Percentiles rank a stretch among this genome's conserved stretches.
Evolutionary conservation across 2,888 invertebrate genomes (phyloP).

Genomic region (Cerastis leucographa): DNA sequence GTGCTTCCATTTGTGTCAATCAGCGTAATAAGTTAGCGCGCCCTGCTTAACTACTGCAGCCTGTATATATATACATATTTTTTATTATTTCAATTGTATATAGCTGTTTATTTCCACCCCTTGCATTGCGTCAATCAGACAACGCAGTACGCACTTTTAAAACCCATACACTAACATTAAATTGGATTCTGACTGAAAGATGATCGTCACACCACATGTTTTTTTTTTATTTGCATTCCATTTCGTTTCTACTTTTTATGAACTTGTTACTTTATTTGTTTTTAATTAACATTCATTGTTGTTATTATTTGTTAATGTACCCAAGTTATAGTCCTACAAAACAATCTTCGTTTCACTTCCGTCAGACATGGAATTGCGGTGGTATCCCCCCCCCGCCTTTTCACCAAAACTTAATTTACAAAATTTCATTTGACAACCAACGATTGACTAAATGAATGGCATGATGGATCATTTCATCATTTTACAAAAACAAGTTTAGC

Average conservation of each 20-base stretch:
- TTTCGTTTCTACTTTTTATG: not conserved
- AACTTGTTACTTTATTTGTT: not conserved
- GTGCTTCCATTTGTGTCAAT: conserved; percentile 46
- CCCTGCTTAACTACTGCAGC: not conserved
- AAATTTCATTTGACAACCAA: no score
- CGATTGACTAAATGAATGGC: no score
- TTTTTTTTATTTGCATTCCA: not conserved
- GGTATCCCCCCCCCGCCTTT: no score
- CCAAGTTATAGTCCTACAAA: not conserved
- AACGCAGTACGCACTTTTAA: not conserved
- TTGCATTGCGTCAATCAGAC: not conserved
- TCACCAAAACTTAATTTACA: no score
- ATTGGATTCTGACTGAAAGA: not conserved
- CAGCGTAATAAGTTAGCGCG: conserved; percentile 15
- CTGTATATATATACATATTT: not conserved
- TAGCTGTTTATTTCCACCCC: not conserved
- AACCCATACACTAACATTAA: not conserved
- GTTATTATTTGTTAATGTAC: not conserved
- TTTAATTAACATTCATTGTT: not conserved
- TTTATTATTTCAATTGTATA: not conserved
- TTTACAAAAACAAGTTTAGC: no score
- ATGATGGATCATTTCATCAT: no score
- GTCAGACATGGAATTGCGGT: not conserved
- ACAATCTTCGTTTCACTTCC: not conserved
- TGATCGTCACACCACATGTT: not conserved